phyloP scores from a whole-genome alignment of 2,113 vertebrate genomes.

The Malurus elegans region DNA sequence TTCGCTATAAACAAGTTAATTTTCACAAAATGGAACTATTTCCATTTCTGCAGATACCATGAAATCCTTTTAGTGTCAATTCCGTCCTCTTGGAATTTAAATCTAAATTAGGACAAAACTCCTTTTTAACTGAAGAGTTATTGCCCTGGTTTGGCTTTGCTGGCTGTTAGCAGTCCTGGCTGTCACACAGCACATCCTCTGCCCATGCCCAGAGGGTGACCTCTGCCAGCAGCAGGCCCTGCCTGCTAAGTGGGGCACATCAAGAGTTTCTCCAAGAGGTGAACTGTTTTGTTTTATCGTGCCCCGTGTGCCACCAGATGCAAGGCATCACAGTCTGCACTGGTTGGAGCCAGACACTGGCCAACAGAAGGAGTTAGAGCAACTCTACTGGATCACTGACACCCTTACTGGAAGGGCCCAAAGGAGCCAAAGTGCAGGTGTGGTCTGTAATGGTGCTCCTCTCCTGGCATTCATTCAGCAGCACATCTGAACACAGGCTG shows the following conservation, averaged over 20 bases:
- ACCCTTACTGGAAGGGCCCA: not conserved
- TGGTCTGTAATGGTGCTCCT: not conserved
- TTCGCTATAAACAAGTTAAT: conserved; percentile 30
- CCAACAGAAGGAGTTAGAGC: conserved; percentile 46
- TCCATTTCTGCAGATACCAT: conserved; percentile 20
- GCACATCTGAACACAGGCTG: not conserved
- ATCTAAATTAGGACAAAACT: conserved; percentile 47
- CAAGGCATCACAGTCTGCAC: conserved; percentile 21
- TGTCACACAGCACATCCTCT: not conserved
- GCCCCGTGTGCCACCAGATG: not conserved
- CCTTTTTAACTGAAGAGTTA: not conserved
- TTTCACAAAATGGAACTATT: conserved; percentile 25
- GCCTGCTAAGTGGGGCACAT: not conserved
- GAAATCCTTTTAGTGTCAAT: not conserved
- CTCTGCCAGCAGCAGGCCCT: not conserved
- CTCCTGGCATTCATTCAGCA: not conserved
- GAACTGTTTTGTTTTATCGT: not conserved
- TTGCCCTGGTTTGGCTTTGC: not conserved
- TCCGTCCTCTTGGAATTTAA: conserved; percentile 11
- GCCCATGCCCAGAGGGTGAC: not conserved
- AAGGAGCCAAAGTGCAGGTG: not conserved
- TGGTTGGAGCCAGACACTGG: not conserved
- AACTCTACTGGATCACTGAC: not conserved
- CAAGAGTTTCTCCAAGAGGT: not conserved
- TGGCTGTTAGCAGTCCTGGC: not conserved